Evolutionary conservation across 2,113 vertebrate genomes (phyloP).

Genomic region (Mirounga angustirostris): DNA sequence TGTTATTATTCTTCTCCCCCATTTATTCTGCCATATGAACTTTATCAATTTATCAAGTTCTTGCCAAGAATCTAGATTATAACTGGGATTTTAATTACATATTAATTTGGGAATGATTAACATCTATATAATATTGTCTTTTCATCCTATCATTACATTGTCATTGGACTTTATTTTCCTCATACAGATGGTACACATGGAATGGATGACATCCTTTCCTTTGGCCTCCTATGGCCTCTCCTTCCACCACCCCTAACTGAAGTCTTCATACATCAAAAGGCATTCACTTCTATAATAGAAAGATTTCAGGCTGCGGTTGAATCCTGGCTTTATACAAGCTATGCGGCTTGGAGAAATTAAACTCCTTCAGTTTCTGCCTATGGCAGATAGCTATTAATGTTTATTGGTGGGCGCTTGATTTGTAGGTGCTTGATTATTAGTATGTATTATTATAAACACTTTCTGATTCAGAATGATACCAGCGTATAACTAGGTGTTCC

Average conservation of each 20-base stretch:
- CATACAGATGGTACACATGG: not conserved
- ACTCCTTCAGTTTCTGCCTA: not conserved
- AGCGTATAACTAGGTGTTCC: not conserved
- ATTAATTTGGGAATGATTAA: not conserved
- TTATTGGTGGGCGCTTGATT: not conserved
- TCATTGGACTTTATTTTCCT: not conserved
- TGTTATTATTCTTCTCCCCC: not conserved
- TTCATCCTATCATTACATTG: not conserved
- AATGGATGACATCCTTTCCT: not conserved
- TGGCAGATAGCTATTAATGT: not conserved
- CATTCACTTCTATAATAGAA: not conserved
- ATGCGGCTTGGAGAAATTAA: not conserved
- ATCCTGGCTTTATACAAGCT: not conserved
- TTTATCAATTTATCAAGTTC: not conserved
- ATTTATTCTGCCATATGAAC: not conserved
- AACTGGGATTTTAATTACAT: not conserved
- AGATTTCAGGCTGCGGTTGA: not conserved
- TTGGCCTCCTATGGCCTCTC: not conserved
- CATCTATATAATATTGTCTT: not conserved
- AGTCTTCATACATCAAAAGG: not conserved
- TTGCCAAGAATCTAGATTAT: not conserved
- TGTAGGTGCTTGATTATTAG: no score
- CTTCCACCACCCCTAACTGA: no score
- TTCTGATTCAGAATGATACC: not conserved
- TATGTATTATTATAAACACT: not conserved